Evolutionary conservation across 2,113 vertebrate species (phyloP).

Genomic region (Nothocercus julius): DNA sequence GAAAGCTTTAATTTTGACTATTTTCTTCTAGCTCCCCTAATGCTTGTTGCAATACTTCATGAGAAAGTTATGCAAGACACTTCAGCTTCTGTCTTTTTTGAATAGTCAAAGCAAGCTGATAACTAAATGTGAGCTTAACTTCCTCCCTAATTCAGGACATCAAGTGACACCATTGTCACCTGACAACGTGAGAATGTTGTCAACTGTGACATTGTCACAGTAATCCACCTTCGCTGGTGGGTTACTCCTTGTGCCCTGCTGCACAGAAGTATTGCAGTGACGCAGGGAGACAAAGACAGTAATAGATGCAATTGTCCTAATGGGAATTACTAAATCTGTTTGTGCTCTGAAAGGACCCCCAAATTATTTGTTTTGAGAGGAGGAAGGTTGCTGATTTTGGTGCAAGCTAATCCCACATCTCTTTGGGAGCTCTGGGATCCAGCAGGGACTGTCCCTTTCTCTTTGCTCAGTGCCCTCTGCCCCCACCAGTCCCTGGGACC

Average conservation of each 20-base stretch:
- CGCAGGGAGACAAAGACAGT: not conserved
- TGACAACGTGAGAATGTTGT: no score
- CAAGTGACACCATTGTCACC: not conserved
- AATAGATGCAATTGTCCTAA: not conserved
- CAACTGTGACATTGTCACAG: no score
- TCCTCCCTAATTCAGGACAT: not conserved
- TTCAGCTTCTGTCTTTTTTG: not conserved
- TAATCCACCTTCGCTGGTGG: not conserved
- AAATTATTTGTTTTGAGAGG: not conserved
- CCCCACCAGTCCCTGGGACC: not conserved
- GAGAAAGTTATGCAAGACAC: accelerated
- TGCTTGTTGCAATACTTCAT: not conserved
- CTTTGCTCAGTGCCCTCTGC: not conserved
- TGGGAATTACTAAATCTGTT: not conserved
- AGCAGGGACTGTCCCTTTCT: not conserved
- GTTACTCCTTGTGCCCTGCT: not conserved
- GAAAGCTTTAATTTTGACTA: not conserved
- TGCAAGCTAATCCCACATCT: not conserved
- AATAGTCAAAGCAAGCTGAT: not conserved
- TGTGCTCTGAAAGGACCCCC: not conserved
- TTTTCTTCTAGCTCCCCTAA: not conserved
- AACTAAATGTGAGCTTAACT: not conserved
- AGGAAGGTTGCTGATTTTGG: not conserved
- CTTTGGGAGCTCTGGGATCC: not conserved
- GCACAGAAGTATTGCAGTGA: not conserved